Base-by-base conservation (phyloP, 2,113 vertebrate species). In the Numida meleagris region DNA sequence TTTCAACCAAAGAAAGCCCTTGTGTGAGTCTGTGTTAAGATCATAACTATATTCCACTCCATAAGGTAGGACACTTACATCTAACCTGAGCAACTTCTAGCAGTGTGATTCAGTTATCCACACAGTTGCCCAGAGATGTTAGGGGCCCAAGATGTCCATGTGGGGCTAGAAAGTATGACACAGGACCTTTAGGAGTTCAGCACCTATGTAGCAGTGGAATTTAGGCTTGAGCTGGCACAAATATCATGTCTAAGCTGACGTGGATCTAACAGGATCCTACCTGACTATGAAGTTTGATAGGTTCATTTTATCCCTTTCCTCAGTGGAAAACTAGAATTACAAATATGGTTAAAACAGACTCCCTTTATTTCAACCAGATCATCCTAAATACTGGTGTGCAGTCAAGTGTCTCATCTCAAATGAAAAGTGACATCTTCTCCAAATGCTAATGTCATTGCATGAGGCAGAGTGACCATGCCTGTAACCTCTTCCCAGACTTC, bases 371-470 rank as follows among this genome's bases (percentile, higher is more conserved):
- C 40, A 71, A 0, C 12, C n/a, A 33, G 25, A 34, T 24, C 42
- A 14, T 34, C 6, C 24, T 66, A 66, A 79, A 20, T 15, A 57
- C 9, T 1, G 0, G 5, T 18, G 14, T 2, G 10, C 19, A 31
- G 29, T 20, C 55, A 53, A 68, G 29, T 25, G 29, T 10, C n/a
- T 25, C 24, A 46, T 55, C 23, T 34, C 38, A 16, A 16, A 18
- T 46, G 29, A 62, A 46, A 62, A 46, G 12, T 20, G 15, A 3
- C 45, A 70, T 19, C 12, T 46, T 38, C 24, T 10, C 18, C 12
- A 34, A 82, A 25, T 34, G 29, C 5, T 40, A 12, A 21, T 34
- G 33, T 51, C 77, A 29, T 23, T 23, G 43, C 36, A 58, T 16
- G 19, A 6, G 19, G 12, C 15, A 40, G 19, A 7, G 34, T 74